Evolutionary conservation across 2,888 invertebrate genomes (phyloP).

Genomic region (Labia minor): DNA sequence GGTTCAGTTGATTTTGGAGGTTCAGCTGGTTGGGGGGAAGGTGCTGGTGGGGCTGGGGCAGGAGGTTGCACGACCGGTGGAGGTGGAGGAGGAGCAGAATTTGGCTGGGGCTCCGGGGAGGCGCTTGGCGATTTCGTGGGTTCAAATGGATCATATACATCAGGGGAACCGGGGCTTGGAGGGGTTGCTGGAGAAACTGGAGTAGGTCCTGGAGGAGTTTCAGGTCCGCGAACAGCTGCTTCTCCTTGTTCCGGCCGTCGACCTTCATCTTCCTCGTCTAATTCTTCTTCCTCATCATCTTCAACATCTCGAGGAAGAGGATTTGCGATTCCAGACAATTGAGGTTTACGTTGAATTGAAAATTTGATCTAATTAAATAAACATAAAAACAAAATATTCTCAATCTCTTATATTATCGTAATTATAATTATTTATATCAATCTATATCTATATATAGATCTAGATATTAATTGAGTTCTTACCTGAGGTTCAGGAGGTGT

Average conservation of each 20-base stretch:
- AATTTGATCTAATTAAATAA: conserved; percentile 42
- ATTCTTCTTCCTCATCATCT: conserved; percentile 41
- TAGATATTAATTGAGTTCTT: background rate
- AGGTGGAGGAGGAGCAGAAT: background rate
- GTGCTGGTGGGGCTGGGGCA: background rate
- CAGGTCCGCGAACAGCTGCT: conserved; percentile 50
- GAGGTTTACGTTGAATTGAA: conserved; percentile 45
- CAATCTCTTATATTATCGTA: background rate
- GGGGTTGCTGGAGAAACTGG: conserved; percentile 37
- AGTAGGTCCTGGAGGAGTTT: conserved; percentile 54
- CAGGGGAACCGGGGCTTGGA: conserved; percentile 60
- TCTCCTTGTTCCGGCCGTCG: conserved; percentile 28
- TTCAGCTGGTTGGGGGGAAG: background rate
- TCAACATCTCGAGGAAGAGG: conserved; percentile 46
- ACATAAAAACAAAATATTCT: background rate
- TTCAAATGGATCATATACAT: conserved; percentile 84
- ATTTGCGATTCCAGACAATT: conserved; percentile 45
- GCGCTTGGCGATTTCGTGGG: conserved; percentile 72
- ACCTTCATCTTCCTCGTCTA: conserved; percentile 29
- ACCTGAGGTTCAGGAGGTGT: conserved; percentile 60
- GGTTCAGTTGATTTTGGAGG: background rate
- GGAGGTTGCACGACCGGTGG: background rate
- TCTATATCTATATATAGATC: too few species aligned
- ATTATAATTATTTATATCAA: background rate
- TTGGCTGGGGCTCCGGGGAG: conserved; percentile 36